Evolutionary conservation across 2,113 vertebrate species (phyloP), one percentile per base, ranked within the genome.

Genomic region (Murina feae): DNA sequence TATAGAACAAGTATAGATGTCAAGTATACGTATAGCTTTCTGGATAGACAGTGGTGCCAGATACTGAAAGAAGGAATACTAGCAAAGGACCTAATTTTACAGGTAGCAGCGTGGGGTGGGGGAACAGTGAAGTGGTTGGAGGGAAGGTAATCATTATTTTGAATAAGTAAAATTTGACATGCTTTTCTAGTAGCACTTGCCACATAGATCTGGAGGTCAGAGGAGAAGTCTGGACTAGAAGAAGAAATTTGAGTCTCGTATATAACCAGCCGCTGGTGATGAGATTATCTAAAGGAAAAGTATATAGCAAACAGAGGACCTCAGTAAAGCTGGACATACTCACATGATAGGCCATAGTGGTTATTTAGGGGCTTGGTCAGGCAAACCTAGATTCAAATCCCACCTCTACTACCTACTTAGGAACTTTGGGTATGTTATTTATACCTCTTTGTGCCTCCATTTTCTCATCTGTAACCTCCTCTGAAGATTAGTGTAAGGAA

Each of bases 391-490:
- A 85, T 91, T 93, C 72, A 85, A 63, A 71, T 88, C 28, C 9
- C n/a, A 83, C 6, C 13, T 85, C 20, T 76, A 11, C 39, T 80
- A 53, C 35, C 79, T 95, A 47, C 71, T 93, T n/a, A 71, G 65
- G 78, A 84, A 75, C 17, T 23, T 90, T 81, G 28, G 37, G 2
- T 28, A 81, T 25, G 18, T 47, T 83, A 88, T 82, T 93, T 86
- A 7, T 84, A 88, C 37, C 7, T 69, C 83, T 79, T n/a, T 84
- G 60, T 68, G 17, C 30, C 39, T 82, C 79, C 58, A 17, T 86
- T 89, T 95, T 89, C 47, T 93, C n/a, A 86, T 91, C 21, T 76
- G 5, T 91, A 81, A 47, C 75, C 28, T 89, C 55, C 25, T 55
- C 44, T 47, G 65, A 63, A 91, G 25, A 21, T 85, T 81, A 35